Evolutionary conservation across 2,113 vertebrate genomes (phyloP).

Genomic region (Chascanopsetta lugubris): DNA sequence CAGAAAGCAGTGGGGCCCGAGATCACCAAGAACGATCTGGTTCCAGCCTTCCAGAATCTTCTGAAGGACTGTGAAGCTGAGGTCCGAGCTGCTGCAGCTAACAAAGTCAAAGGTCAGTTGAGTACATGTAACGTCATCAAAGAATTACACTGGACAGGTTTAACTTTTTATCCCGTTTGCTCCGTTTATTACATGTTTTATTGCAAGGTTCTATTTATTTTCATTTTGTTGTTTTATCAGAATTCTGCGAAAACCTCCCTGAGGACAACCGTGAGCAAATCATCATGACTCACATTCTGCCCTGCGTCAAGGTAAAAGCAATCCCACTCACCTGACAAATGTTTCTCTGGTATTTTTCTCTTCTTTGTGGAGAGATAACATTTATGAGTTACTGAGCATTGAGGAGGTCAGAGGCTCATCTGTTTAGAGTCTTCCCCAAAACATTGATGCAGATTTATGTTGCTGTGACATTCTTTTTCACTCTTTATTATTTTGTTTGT

Average conservation of each 20-base stretch:
- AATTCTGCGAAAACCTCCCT: conserved; percentile 92
- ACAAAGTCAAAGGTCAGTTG: conserved; percentile 89
- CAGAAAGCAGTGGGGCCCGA: conserved; percentile 92
- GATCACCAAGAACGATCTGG: conserved; percentile 90
- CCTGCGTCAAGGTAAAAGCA: conserved; percentile 88
- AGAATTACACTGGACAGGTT: not conserved
- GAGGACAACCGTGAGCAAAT: conserved; percentile 88
- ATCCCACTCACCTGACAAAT: too few species aligned
- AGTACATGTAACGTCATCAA: not conserved
- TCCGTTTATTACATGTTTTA: not conserved
- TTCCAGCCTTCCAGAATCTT: conserved; percentile 91
- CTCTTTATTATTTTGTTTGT: not conserved
- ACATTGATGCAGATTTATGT: not conserved
- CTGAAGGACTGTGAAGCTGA: conserved; percentile 93
- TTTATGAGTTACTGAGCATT: not conserved
- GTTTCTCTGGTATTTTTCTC: not conserved
- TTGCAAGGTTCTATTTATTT: not conserved
- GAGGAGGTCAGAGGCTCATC: conserved; percentile 1
- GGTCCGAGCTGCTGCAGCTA: conserved; percentile 89
- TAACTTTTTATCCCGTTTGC: not conserved
- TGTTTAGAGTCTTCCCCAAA: conserved; percentile 23
- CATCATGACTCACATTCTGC: conserved; percentile 92
- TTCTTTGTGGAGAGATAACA: conserved; percentile 6
- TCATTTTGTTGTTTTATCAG: conserved; percentile 63
- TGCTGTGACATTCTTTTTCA: not conserved